Percentiles rank a stretch among this genome's conserved stretches.
Evolutionary conservation across 2,797 vertebrate genomes (phyloP).

Genomic region (Ibycter americanus): DNA sequence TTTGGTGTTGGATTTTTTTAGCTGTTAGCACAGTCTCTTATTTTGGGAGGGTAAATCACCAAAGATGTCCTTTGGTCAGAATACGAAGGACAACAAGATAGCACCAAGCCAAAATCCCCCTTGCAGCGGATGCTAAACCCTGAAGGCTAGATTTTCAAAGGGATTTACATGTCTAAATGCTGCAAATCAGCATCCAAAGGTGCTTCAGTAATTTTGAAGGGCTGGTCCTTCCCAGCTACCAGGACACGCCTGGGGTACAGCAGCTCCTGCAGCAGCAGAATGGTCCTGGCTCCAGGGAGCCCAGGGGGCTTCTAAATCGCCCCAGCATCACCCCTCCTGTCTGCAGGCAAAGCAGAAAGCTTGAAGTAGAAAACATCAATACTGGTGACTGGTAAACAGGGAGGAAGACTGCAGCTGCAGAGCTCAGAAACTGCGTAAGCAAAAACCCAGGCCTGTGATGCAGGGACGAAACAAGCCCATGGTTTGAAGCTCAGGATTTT

Average conservation of each 20-base stretch:
- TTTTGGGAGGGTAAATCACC: not conserved
- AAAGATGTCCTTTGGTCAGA: not conserved
- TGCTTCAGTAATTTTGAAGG: not conserved
- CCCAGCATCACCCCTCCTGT: not conserved
- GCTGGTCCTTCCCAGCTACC: not conserved
- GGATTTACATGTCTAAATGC: not conserved
- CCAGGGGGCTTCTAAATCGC: not conserved
- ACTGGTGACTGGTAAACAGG: not conserved
- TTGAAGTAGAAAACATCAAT: not conserved
- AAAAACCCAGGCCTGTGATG: not conserved
- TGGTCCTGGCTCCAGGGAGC: not conserved
- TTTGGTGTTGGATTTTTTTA: not conserved
- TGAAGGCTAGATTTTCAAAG: not conserved
- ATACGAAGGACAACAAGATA: not conserved
- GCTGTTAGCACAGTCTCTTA: not conserved
- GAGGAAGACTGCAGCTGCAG: conserved; percentile 49
- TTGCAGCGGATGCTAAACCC: not conserved
- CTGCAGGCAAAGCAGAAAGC: conserved; percentile 12
- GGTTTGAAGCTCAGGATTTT: not conserved
- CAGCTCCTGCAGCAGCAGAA: not conserved
- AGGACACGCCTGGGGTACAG: not conserved
- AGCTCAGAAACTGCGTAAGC: conserved; percentile 11
- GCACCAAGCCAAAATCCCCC: not conserved
- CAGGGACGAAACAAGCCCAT: not conserved
- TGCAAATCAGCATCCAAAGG: not conserved